Percentiles rank a stretch among this genome's conserved stretches.
These are phyloP conservation scores for Lydus trimaculatus DNA, from an alignment of 2,888 invertebrate genomes.

Conservation along the genomic window DNA sequence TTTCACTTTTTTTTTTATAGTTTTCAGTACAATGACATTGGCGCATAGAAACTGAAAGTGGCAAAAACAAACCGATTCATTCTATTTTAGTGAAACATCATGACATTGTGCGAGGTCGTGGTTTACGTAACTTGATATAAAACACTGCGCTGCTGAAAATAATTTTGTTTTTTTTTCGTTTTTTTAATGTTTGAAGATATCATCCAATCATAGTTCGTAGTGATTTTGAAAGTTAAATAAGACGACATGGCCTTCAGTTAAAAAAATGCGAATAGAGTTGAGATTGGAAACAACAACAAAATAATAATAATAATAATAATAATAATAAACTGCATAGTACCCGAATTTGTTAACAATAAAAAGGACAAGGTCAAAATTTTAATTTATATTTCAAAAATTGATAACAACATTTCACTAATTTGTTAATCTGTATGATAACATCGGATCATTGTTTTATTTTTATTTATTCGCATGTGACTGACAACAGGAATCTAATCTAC, in stretches of 20 bases:
- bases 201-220: not conserved
- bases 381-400: not conserved
- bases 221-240: not conserved
- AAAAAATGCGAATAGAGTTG: not conserved
- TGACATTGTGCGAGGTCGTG: conserved; percentile 60
- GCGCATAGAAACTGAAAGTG: conserved; percentile 47
- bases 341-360: not conserved
- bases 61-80: conserved; percentile 33
- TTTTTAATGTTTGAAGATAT: conserved; percentile 15
- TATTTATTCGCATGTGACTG: no score
- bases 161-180: conserved; percentile 19
- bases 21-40: conserved; percentile 27
- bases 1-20: not conserved
- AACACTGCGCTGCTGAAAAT: conserved; percentile 15
- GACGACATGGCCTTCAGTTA: not conserved
- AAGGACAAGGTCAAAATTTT: not conserved
- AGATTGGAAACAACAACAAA: not conserved
- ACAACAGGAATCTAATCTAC: no score
- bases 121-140: conserved; percentile 52
- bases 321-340: not conserved
- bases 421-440: no score
- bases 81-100: conserved; percentile 44
- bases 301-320: no score
- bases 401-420: not conserved
- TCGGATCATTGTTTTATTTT: no score